Conservation (phyloP, 2,888 invertebrate genomes). For the Epistrophella euchroma region DNA sequence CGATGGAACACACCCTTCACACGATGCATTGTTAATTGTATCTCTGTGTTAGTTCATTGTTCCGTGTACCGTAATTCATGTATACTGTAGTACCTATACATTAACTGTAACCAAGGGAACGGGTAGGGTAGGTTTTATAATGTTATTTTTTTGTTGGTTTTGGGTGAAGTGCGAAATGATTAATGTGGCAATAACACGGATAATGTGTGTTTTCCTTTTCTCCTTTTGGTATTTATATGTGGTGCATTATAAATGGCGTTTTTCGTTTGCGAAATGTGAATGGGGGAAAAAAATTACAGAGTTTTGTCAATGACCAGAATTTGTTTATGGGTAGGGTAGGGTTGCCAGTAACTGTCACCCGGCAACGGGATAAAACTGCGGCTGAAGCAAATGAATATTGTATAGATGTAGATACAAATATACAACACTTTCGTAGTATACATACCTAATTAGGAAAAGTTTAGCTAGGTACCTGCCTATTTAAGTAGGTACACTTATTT, state of each 20-base stretch:
- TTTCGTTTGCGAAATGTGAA: slow-evolving; percentile 47
- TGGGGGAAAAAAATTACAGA: slow-evolving; percentile 1
- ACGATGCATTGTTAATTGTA: slow-evolving; percentile 25
- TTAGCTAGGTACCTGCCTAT: too few relatives aligned
- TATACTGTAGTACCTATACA: neutral
- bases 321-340: slow-evolving; percentile 77
- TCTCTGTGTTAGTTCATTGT: slow-evolving; percentile 32
- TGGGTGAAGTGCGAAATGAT: slow-evolving; percentile 74
- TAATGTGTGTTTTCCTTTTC: slow-evolving; percentile 75
- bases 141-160: slow-evolving; percentile 62
- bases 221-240: slow-evolving; percentile 49
- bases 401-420: neutral
- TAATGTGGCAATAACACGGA: slow-evolving; percentile 76
- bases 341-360: slow-evolving; percentile 68
- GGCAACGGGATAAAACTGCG: neutral
- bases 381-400: neutral
- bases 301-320: slow-evolving; percentile 64
- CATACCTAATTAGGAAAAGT: too few relatives aligned
- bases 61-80: neutral
- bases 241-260: slow-evolving; percentile 67
- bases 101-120: slow-evolving; percentile 39
- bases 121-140: slow-evolving; percentile 35
- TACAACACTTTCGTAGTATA: neutral
- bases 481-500: too few relatives aligned
- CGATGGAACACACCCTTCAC: slow-evolving; percentile 67